phyloP scores from a whole-genome alignment of 1,140 invertebrate species.

The Drosophila grimshawi region DNA sequence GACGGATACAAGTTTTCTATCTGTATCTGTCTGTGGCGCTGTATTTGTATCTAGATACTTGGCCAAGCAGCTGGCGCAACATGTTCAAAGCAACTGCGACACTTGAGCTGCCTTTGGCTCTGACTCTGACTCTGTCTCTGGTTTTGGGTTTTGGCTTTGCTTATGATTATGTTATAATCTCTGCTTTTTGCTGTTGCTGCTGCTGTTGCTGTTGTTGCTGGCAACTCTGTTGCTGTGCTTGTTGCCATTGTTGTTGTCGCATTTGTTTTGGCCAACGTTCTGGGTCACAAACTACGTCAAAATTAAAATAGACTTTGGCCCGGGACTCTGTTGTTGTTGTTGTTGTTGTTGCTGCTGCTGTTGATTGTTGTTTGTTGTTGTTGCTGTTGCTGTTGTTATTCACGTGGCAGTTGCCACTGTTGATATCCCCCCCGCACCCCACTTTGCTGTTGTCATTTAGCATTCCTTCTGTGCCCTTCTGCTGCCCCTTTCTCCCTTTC shows the following conservation, averaged over 20 bases:
- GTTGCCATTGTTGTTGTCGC: constrained; percentile 10
- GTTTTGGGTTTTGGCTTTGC: constrained; percentile 28
- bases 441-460: constrained; percentile 29
- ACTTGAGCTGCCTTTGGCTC: constrained; percentile 70
- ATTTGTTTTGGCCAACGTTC: constrained; percentile 53
- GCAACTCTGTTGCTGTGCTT: too few relatives aligned
- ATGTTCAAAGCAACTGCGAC: constrained; percentile 63
- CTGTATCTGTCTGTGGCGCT: neutral
- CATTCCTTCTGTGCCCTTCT: constrained; percentile 26
- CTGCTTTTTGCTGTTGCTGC: neutral
- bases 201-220: neutral
- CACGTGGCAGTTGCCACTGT: constrained; percentile 3
- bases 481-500: neutral
- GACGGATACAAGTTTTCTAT: neutral
- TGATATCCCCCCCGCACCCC: neutral
- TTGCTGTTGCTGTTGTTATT: neutral
- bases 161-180: constrained; percentile 63
- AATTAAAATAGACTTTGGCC: constrained; percentile 73
- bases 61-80: constrained; percentile 59
- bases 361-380: too few relatives aligned
- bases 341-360: too few relatives aligned
- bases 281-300: constrained; percentile 75
- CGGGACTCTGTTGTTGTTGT: neutral
- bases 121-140: constrained; percentile 38
- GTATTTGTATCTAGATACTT: constrained; percentile 30